phyloP scores from a whole-genome alignment of 2,113 vertebrate species.

The Salvelinus sp. region DNA sequence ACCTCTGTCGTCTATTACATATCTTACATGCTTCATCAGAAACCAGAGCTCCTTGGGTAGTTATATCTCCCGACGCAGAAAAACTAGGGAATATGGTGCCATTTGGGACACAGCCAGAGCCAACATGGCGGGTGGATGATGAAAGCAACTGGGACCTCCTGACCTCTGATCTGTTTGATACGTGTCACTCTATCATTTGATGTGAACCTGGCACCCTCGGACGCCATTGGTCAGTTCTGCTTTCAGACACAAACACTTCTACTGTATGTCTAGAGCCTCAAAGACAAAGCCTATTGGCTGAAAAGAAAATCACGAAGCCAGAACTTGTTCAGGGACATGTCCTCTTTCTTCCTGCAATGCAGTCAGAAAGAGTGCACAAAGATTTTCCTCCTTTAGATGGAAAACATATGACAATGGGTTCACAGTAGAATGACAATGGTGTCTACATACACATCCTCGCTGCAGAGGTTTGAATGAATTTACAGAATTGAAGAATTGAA shows the following conservation, averaged over 20 bases:
- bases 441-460: constrained; percentile 26
- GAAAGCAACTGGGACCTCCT: constrained; percentile 54
- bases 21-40: no score
- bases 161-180: constrained; percentile 55
- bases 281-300: constrained; percentile 55
- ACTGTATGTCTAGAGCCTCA: constrained; percentile 12
- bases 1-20: no score
- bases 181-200: constrained; percentile 53
- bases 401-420: constrained; percentile 12
- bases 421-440: constrained; percentile 25
- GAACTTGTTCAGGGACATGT: constrained; percentile 50
- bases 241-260: not conserved
- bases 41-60: no score
- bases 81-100: no score
- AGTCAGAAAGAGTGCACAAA: constrained; percentile 7
- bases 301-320: constrained; percentile 46
- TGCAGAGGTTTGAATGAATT: constrained; percentile 11
- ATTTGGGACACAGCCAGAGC: constrained; percentile 23
- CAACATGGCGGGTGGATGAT: constrained; percentile 46
- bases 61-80: no score
- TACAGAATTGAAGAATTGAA: not conserved
- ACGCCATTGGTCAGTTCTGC: not conserved
- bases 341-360: constrained; percentile 33
- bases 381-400: constrained; percentile 5
- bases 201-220: constrained; percentile 29